Base-by-base conservation (phyloP, 2,113 vertebrate genomes). In the Megalops atlanticus region DNA sequence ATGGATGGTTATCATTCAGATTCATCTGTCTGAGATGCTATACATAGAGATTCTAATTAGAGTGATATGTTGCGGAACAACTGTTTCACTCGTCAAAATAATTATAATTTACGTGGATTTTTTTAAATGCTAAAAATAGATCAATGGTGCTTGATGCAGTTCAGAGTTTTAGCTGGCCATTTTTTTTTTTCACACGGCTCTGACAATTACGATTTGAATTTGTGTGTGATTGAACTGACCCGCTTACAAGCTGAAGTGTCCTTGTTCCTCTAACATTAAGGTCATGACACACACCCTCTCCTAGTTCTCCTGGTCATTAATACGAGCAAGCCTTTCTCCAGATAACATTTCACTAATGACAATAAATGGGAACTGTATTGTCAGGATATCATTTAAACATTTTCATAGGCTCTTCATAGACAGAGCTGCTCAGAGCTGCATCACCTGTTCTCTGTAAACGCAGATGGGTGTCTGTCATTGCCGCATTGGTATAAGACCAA, bases 401-500 rank as follows among this genome's bases (percentile, higher is more conserved):
- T 64, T 64, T 36, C 3, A 16, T 8, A 24, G 11, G 70, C 64
- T 74, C 58, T 81, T 83, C 74, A 86, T 83, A 31, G 76, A 83
- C 84, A 76, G 70, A 4, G 38, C 52, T 31, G 72, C 72, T 75
- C 12, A 74, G 81, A 47, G 49, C 52, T 80, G 82, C 79, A 87
- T 54, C 80, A 78, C 52, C 80, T 52, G 43, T 85, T 79, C 83
- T 86, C 80, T 78, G 47, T 85, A 33, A 80, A 83, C 78, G 78
- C 78, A 54, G 41, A 54, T 33, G 40, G 36, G 83, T 82, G 85
- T 87, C 84, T 87, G 82, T 87, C 82, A 89, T 85, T 3, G 38
- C 18, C 18, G 40, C 79, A 77, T 38, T 24, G 49, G 84, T 73
- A 71, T 77, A 76, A 83, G 82, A 77, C 86, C 91, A 92, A 87